A percentile compares a stretch with the other conserved stretches of the same genome.
Conservation (phyloP, 2,797 vertebrate genomes). For the Chlorospingus semifuscus region DNA sequence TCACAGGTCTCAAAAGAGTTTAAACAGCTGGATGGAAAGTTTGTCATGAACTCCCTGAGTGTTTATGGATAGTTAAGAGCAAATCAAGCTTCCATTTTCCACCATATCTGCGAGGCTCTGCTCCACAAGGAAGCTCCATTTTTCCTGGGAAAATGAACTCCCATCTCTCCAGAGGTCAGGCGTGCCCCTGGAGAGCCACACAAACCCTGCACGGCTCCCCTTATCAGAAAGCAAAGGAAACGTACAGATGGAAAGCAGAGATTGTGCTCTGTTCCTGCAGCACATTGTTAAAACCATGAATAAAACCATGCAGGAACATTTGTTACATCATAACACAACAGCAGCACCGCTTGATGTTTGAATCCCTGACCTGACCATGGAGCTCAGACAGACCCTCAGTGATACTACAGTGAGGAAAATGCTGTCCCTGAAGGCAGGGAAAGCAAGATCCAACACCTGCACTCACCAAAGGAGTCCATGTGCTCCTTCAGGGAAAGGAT, state of each 20-base stretch:
- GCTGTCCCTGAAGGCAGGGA: fast-evolving
- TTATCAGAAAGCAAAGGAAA: constrained; percentile 51
- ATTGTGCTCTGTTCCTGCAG: constrained; percentile 22
- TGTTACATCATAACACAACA: background rate
- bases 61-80: constrained; percentile 48
- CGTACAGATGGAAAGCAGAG: background rate
- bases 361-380: background rate
- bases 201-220: background rate
- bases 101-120: constrained; percentile 34
- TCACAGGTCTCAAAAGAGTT: constrained; percentile 40
- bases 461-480: background rate
- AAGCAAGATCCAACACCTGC: background rate
- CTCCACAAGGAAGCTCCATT: constrained; percentile 6
- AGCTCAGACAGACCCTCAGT: background rate
- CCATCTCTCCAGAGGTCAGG: constrained; percentile 36
- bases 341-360: background rate
- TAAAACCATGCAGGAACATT: background rate
- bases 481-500: background rate
- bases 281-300: constrained; percentile 3
- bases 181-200: background rate
- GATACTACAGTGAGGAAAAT: background rate
- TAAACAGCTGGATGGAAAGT: constrained; percentile 34
- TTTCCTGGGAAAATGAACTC: constrained; percentile 64
- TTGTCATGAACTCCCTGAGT: background rate
- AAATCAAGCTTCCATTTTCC: constrained; percentile 61